A percentile compares a stretch with the other conserved stretches of the same genome.
These are phyloP conservation scores for Planococcus citri DNA, from an alignment of 1,140 invertebrate genomes.

Conservation along the genomic window DNA sequence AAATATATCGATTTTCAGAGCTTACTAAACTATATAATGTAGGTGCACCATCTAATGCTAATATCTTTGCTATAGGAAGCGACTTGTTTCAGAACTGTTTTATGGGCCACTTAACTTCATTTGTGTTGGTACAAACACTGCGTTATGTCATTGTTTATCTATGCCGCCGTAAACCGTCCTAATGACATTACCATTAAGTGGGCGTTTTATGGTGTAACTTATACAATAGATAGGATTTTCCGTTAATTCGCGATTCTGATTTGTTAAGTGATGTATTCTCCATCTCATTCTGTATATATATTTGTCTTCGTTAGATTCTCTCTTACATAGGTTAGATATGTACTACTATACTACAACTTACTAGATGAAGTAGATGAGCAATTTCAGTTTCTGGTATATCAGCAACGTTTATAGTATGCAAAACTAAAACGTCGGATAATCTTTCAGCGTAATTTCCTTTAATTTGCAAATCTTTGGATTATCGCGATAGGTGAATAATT, in stretches of 20 bases:
- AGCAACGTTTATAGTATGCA: background rate
- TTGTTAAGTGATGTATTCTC: background rate
- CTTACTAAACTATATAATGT: slow-evolving; percentile 1
- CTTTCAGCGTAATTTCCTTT: background rate
- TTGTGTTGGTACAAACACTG: background rate
- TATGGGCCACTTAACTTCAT: slow-evolving; percentile 2
- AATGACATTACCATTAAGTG: slow-evolving; percentile 7
- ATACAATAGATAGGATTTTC: background rate
- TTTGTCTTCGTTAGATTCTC: too few species aligned
- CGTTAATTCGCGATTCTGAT: background rate
- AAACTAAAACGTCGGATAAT: background rate
- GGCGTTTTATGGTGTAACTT: background rate
- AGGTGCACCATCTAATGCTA: background rate
- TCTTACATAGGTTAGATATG: too few species aligned
- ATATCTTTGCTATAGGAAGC: background rate
- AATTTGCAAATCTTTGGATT: background rate
- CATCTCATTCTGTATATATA: too few species aligned
- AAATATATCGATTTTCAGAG: slow-evolving; percentile 4
- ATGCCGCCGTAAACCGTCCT: slow-evolving; percentile 1
- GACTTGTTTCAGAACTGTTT: background rate
- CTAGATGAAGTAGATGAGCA: background rate
- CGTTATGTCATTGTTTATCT: slow-evolving; percentile 7
- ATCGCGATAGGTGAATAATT: background rate
- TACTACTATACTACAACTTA: too few species aligned
- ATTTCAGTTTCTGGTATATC: background rate